Conservation (phyloP, 2,797 vertebrate genomes). For the Neostethus bicornis region DNA sequence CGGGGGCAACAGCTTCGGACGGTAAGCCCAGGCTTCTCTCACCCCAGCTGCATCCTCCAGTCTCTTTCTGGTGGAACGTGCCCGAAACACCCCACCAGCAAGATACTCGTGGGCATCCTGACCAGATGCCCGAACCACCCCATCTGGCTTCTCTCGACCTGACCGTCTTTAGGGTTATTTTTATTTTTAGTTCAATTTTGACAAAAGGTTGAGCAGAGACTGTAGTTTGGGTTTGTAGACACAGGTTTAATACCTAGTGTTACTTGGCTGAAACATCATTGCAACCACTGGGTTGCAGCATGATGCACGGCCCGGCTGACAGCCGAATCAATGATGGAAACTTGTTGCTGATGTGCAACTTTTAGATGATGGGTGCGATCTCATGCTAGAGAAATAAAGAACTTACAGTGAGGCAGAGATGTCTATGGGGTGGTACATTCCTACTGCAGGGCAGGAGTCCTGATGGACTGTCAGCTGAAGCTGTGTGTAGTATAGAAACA, state of each 20-base stretch:
- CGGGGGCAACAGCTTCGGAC: too few species aligned
- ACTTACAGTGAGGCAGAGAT: slow-evolving; percentile 38
- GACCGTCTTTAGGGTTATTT: background rate
- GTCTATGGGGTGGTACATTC: slow-evolving; percentile 57
- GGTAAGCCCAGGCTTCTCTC: too few species aligned
- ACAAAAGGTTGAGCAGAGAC: background rate
- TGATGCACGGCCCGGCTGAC: slow-evolving; percentile 14
- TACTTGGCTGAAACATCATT: too few species aligned
- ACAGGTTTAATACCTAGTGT: background rate
- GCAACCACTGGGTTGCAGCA: too few species aligned
- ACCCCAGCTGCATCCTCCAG: too few species aligned
- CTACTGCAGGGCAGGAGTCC: slow-evolving; percentile 22
- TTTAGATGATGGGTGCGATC: slow-evolving; percentile 60
- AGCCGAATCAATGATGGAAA: slow-evolving; percentile 56
- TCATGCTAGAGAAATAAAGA: slow-evolving; percentile 49
- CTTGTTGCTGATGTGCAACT: slow-evolving; percentile 70
- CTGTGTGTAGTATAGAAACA: slow-evolving; percentile 7
- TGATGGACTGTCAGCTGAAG: slow-evolving; percentile 12
- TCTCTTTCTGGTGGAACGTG: too few species aligned
- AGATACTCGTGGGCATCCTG: too few species aligned
- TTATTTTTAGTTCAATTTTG: background rate
- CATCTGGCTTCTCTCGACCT: too few species aligned
- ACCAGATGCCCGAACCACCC: too few species aligned
- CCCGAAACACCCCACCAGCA: too few species aligned
- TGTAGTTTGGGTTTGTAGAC: background rate